phyloP scores from a whole-genome alignment of 2,113 vertebrate species.

The Fregetta grallaria region DNA sequence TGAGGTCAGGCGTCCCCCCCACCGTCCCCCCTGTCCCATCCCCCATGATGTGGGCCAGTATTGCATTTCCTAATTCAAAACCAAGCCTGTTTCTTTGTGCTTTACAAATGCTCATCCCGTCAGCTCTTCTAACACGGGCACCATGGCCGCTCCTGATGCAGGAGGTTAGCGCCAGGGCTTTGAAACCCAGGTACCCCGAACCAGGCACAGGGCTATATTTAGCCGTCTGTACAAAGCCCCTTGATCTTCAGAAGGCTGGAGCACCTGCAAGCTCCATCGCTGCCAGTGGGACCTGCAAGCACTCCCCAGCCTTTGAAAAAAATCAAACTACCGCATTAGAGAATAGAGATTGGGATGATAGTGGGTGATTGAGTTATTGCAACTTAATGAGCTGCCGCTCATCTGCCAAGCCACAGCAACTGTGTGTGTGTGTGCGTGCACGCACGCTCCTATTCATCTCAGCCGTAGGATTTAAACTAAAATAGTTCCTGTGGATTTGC shows the following conservation, averaged over 20 bases:
- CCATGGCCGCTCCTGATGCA: rapidly evolving
- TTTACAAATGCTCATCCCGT: neutral
- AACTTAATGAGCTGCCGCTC: neutral
- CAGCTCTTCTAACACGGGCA: neutral
- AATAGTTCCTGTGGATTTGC: neutral
- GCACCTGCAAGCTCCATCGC: neutral
- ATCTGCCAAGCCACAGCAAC: slow-evolving; percentile 42
- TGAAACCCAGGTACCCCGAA: neutral
- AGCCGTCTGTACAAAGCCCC: neutral
- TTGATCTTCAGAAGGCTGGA: neutral
- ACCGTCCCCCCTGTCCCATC: neutral
- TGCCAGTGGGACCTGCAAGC: neutral
- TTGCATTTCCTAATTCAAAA: neutral
- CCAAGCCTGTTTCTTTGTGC: neutral
- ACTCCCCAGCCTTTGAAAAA: neutral
- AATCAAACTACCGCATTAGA: neutral
- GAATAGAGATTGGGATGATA: slow-evolving; percentile 17
- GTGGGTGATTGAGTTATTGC: slow-evolving; percentile 10
- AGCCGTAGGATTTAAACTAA: neutral
- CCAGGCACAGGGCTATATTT: neutral
- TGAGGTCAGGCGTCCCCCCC: neutral
- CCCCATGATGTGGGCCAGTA: neutral
- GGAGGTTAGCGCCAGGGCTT: neutral
- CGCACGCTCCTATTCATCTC: neutral
- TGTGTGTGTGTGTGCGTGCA: neutral